Evolutionary conservation across 1,140 invertebrate species (phyloP).

Genomic region (Trichoplusia ni): DNA sequence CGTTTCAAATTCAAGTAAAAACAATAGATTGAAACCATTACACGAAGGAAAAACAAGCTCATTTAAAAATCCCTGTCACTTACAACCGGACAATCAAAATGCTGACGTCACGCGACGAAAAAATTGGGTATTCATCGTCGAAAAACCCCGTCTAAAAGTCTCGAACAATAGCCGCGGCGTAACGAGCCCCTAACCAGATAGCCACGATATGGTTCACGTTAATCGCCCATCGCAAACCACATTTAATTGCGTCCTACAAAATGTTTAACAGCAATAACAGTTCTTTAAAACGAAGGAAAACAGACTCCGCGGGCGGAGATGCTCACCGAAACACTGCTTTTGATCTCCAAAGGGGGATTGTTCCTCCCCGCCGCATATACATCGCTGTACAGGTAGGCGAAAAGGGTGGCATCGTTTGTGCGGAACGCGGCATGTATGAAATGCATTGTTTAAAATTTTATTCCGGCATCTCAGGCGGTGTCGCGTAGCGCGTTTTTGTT

Average conservation of each 20-base stretch:
- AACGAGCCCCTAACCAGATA: conserved; percentile 29
- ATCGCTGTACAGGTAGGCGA: conserved; percentile 11
- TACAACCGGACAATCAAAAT: conserved; percentile 34
- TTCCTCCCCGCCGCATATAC: conserved; percentile 13
- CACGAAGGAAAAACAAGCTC: background rate
- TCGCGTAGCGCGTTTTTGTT: conserved; percentile 35
- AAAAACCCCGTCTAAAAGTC: conserved; percentile 21
- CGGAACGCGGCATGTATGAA: conserved; percentile 26
- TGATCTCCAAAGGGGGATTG: conserved; percentile 35
- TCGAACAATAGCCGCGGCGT: conserved; percentile 26
- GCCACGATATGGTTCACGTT: conserved; percentile 8
- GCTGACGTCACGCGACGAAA: conserved; percentile 21
- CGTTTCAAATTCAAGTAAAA: background rate
- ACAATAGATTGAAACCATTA: background rate
- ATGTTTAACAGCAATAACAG: conserved; percentile 13
- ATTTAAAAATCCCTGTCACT: conserved; percentile 21
- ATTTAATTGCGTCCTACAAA: conserved; percentile 18
- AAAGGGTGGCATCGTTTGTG: background rate
- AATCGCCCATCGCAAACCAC: background rate
- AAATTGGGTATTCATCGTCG: conserved; percentile 36
- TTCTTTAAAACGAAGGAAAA: conserved; percentile 18
- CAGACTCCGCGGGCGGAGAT: background rate
- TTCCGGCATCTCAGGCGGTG: conserved; percentile 27
- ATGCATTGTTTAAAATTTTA: conserved; percentile 50
- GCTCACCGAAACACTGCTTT: conserved; percentile 33